Conservation (phyloP, 2,888 invertebrate species). For the Oscheius onirici region DNA sequence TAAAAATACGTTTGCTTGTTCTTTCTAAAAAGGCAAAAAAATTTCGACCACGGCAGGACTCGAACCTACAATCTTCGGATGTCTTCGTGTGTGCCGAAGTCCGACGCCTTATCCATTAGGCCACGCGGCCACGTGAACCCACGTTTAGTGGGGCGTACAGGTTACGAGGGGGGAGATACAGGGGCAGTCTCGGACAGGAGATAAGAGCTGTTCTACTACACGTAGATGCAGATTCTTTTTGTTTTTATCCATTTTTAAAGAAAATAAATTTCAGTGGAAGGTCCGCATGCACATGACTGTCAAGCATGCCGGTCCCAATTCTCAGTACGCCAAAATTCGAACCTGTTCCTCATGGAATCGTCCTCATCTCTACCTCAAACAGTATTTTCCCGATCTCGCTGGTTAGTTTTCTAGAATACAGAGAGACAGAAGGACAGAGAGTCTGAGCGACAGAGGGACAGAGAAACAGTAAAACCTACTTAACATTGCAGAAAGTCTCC, state of each 20-base stretch:
- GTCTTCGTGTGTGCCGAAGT: slow-evolving; percentile 40
- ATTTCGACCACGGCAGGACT: slow-evolving; percentile 41
- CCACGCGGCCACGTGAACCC: slow-evolving; percentile 50
- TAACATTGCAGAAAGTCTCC: slow-evolving; percentile 16
- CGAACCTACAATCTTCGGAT: slow-evolving; percentile 51
- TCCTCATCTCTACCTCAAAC: slow-evolving; percentile 25
- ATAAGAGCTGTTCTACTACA: too few species aligned
- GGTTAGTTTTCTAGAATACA: slow-evolving; percentile 13
- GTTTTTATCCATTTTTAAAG: not conserved
- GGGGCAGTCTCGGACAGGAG: too few species aligned
- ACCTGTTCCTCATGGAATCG: slow-evolving; percentile 9
- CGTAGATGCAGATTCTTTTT: not conserved
- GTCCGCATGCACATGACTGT: slow-evolving; percentile 25
- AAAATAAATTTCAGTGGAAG: slow-evolving; percentile 20
- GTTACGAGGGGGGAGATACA: too few species aligned
- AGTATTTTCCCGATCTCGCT: slow-evolving; percentile 23
- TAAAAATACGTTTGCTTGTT: too few species aligned
- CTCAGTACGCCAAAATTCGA: not conserved
- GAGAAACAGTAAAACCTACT: not conserved
- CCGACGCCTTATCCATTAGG: slow-evolving; percentile 64
- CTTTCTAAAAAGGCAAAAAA: too few species aligned
- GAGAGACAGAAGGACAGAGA: too few species aligned
- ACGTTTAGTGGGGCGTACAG: too few species aligned
- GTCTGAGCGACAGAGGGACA: not conserved
- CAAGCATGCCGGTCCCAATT: slow-evolving; percentile 7